Evolutionary conservation across 2,797 vertebrate species (phyloP), one percentile per base, ranked within the genome.

Genomic region (Falco cherrug): DNA sequence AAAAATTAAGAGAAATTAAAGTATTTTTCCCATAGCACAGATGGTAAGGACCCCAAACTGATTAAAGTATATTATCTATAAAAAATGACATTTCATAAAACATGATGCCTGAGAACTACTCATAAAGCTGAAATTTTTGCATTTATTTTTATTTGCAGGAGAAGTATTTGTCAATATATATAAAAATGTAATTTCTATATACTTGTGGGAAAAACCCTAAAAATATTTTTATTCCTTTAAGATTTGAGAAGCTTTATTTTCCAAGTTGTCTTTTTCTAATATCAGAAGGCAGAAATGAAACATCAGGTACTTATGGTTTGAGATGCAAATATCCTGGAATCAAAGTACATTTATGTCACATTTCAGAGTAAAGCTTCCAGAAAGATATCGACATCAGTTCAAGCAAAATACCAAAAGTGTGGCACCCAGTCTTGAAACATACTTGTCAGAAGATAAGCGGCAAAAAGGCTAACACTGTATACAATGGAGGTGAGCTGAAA

Each of bases 1-100:
- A 95, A 87, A 78, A 92, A 94, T 89, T 93, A 92, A 70, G 60
- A 93, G 57, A 95, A 91, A 90, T 80, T 83, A 48, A 91, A 85
- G 39, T 56, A 26, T 69, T 92, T 93, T 91, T 90, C 69, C 50
- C 37, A 50, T 50, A 61, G 14, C 28, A 73, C 54, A 93, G 60
- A 86, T 83, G 70, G 57, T 64, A 90, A 91, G n/a, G 7, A 57
- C 60, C 6, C 14, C 13, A 71, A 88, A 88, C 16, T 92, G n/a
- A 78, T 84, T 86, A n/a, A 84, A 86, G 18, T 54, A n/a, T 53
- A 24, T 63, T 68, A 87, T 67, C 16, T 91, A 73, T 33, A 56
- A 88, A 89, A 80, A 94, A 41, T n/a, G 5, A 18, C 8, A 80
- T 75, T 80, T 84, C 60, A 50, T 56, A 60, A 89, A 85, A 45